phyloP scores from a whole-genome alignment of 2,797 vertebrate species.

The Diglossa cyanea region DNA sequence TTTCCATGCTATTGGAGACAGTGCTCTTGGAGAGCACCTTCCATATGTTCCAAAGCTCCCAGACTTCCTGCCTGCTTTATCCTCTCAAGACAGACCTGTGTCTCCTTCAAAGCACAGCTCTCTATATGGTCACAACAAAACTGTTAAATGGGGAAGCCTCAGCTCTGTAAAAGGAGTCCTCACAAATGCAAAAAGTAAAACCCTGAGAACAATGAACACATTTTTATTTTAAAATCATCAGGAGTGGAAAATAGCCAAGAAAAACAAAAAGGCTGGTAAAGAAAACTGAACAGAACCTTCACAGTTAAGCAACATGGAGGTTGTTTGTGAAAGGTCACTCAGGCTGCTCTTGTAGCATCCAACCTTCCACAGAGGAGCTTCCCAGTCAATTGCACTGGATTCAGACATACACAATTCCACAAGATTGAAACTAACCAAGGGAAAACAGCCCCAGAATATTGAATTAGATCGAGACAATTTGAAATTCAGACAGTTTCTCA shows the following conservation, averaged over 20 bases:
- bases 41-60: not conserved
- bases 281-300: not conserved
- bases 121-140: not conserved
- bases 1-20: not conserved
- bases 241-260: not conserved
- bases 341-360: not conserved
- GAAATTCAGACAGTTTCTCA: not conserved
- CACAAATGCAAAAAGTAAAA: not conserved
- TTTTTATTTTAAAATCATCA: not conserved
- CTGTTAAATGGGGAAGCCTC: not conserved
- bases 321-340: not conserved
- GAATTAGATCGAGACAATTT: not conserved
- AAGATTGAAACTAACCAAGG: not conserved
- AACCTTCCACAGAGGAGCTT: rapidly evolving
- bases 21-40: not conserved
- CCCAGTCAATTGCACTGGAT: not conserved
- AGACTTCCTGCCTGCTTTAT: not conserved
- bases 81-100: not conserved
- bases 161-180: not conserved
- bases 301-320: not conserved
- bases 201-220: not conserved
- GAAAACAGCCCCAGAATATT: not conserved
- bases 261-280: not conserved
- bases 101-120: not conserved
- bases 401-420: not conserved